A percentile compares a stretch with the other conserved stretches of the same genome.
Conservation (phyloP, 2,113 vertebrate genomes). For the Pantherophis guttatus region DNA sequence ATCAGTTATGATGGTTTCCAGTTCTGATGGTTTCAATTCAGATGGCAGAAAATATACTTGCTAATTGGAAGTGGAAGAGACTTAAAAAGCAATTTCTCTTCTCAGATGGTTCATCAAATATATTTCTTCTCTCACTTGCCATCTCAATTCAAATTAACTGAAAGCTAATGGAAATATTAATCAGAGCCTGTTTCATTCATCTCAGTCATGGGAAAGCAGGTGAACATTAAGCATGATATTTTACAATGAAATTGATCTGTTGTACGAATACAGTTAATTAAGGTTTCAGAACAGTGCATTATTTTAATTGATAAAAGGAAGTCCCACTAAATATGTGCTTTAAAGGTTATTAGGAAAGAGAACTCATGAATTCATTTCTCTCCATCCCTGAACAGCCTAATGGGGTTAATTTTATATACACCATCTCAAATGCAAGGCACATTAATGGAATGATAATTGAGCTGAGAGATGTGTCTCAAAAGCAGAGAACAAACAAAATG, state of each 20-base stretch:
- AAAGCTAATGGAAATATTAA: slow-evolving; percentile 63
- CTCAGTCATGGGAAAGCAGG: slow-evolving; percentile 59
- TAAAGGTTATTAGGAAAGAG: slow-evolving; percentile 27
- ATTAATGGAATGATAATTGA: slow-evolving; percentile 44
- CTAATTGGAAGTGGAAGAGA: background rate
- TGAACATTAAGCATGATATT: slow-evolving; percentile 63
- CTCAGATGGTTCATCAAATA: slow-evolving; percentile 27
- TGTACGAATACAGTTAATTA: slow-evolving; percentile 68
- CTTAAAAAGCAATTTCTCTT: slow-evolving; percentile 14
- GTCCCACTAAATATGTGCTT: slow-evolving; percentile 44
- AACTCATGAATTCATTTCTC: background rate
- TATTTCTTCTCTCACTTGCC: slow-evolving; percentile 27
- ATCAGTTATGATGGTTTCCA: background rate
- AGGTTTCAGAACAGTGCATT: slow-evolving; percentile 55
- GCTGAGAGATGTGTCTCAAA: slow-evolving; percentile 41
- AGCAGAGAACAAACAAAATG: slow-evolving; percentile 38
- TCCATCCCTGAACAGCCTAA: background rate
- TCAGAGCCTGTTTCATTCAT: slow-evolving; percentile 52
- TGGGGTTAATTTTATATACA: slow-evolving; percentile 22
- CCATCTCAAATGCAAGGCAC: slow-evolving; percentile 24
- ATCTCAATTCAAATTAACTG: slow-evolving; percentile 58
- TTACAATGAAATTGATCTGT: slow-evolving; percentile 63
- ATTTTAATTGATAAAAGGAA: slow-evolving; percentile 44
- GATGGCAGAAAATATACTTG: slow-evolving; percentile 43
- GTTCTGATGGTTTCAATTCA: slow-evolving; percentile 49